These are phyloP conservation scores for Glyptemys insculpta DNA, from an alignment of 2,797 vertebrate genomes.

Conservation along the genomic window DNA sequence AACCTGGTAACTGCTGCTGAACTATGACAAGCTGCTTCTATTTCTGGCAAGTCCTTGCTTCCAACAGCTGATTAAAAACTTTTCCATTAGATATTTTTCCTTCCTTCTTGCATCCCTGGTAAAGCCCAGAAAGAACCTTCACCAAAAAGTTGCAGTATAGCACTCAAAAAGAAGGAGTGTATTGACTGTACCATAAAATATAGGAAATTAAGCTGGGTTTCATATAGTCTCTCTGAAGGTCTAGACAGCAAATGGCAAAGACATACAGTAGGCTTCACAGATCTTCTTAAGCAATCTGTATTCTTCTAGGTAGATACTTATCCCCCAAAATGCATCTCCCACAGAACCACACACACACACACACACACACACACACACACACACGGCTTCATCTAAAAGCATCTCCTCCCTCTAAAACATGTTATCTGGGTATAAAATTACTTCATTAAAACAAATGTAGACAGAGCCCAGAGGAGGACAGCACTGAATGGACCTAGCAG, in stretches of 20 bases:
- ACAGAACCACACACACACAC: not conserved
- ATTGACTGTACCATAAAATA: slow-evolving; percentile 15
- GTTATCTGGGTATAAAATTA: slow-evolving; percentile 21
- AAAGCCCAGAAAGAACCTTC: not conserved
- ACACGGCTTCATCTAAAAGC: slow-evolving; percentile 1
- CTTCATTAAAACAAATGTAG: not conserved
- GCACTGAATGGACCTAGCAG: not conserved
- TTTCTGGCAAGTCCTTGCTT: not conserved
- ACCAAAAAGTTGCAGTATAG: not conserved
- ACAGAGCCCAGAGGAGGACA: not conserved
- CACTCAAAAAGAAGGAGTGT: not conserved
- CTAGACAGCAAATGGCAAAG: slow-evolving; percentile 2
- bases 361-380: not conserved
- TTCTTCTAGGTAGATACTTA: not conserved
- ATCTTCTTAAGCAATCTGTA: not conserved
- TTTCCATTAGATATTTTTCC: not conserved
- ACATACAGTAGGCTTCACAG: not conserved
- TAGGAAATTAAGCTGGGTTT: slow-evolving; percentile 47
- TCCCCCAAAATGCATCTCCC: not conserved
- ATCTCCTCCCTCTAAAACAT: slow-evolving; percentile 19
- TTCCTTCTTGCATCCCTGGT: slow-evolving; percentile 10
- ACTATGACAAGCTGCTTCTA: not conserved
- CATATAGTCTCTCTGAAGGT: slow-evolving; percentile 17
- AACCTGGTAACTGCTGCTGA: not conserved
- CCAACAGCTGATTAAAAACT: not conserved